Base-by-base conservation (phyloP, 2,888 invertebrate species). In the Eustalomyia histrio region DNA sequence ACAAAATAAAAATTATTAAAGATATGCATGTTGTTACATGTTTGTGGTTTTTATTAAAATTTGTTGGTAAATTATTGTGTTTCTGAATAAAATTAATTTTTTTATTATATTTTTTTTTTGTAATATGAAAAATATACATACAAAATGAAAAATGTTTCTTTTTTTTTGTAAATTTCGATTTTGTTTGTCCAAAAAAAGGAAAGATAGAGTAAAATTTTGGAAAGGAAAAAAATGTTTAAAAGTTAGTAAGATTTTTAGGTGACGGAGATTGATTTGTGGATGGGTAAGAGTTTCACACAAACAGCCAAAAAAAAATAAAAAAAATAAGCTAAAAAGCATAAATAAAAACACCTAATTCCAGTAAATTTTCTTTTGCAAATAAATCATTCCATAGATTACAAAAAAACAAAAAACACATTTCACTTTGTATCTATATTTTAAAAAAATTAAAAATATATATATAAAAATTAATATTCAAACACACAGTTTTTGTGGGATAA, bases 61-160 rank as follows among this genome's bases (percentile, higher is more conserved):
- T 61, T 75, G 55, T 53, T 14, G 24, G 61, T 75, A n/a, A n/a
- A 52, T 61, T 67, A 24, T 73, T 78, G 73, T 81, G 73, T 69
- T 81, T 71, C 43, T 52, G 81, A 81, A 81, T 81, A 78, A 55
- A 55, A 71, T 53, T 61, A 52, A 52, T 50, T 68, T 67, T 61
- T 75, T 72, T 24, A 57, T 72, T 76, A 79, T 79, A 82, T 55
- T 17, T 67, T 79, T 65, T 72, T 65, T 73, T 73, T 82, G 76
- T 74, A 72, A 68, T 60, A 79, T 79, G 71, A 79, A 76, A 17
- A 72, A 76, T 71, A 76, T 79, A 79, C 79, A 82, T 79, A 82
- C 82, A 81, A 81, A 81, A 81, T 81, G 81, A 81, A 81, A 80
- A 81, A 81, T 81, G 76, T 81, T 67, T 35, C 17, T 14, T 47